These are phyloP conservation scores for Quiscalus mexicanus DNA, from an alignment of 2,113 vertebrate species.

Conservation along the genomic window DNA sequence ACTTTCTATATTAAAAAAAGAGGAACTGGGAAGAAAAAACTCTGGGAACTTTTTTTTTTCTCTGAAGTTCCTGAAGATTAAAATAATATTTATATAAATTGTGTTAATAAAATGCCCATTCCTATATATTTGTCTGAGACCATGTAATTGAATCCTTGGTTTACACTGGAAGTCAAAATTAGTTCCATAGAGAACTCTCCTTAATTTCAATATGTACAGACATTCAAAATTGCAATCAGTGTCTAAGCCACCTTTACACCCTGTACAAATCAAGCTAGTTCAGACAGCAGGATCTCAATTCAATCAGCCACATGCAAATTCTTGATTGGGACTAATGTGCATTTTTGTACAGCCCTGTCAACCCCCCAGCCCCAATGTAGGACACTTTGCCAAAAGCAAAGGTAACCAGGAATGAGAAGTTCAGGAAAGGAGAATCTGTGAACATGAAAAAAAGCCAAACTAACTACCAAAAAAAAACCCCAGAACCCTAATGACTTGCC, in stretches of 20 bases:
- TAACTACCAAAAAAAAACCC: too few species aligned
- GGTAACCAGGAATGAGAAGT: background rate
- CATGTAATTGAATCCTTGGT: background rate
- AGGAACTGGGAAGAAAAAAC: background rate
- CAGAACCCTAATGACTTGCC: too few species aligned
- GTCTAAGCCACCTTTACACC: background rate
- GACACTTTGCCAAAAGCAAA: background rate
- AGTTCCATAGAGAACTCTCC: background rate
- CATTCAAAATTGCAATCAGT: background rate
- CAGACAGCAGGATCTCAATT: background rate
- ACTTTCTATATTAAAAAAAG: background rate
- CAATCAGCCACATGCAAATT: background rate
- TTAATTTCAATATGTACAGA: background rate
- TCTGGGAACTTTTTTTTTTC: background rate
- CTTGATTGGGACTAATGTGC: background rate
- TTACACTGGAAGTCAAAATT: background rate
- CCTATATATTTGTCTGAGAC: background rate
- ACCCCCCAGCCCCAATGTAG: fast-evolving
- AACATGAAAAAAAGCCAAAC: too few species aligned
- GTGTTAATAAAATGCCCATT: background rate
- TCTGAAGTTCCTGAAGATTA: background rate
- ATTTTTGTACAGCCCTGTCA: background rate
- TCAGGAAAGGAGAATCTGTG: background rate
- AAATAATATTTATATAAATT: background rate
- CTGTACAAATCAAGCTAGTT: background rate